A percentile compares a stretch with the other conserved stretches of the same genome.
Conservation (phyloP, 2,888 invertebrate genomes). For the Pegoplata infirma region DNA sequence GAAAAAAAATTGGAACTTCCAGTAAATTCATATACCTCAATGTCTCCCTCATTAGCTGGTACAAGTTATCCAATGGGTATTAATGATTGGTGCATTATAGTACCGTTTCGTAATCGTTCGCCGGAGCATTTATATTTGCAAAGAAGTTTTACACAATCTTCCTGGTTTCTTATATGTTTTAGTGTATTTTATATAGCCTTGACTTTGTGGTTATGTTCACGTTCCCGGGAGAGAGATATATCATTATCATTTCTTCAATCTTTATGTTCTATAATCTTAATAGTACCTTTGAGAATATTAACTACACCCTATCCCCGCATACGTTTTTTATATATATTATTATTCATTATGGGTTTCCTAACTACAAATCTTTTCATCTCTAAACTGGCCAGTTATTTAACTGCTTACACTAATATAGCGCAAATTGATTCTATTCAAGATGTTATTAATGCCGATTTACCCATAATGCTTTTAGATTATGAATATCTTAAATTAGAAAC, state of each 20-base stretch:
- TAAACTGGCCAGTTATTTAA: constrained; percentile 71
- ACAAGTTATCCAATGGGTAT: constrained; percentile 72
- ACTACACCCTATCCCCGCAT: constrained; percentile 64
- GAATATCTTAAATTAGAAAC: constrained; percentile 64
- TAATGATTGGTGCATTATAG: constrained; percentile 73
- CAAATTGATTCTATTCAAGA: constrained; percentile 70
- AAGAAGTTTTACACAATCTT: constrained; percentile 63
- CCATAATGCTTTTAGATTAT: constrained; percentile 64
- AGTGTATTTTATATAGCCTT: constrained; percentile 65
- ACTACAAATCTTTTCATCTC: constrained; percentile 70
- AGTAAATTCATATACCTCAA: constrained; percentile 69
- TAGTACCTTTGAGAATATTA: constrained; percentile 65
- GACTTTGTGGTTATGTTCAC: constrained; percentile 69
- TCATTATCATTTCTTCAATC: constrained; percentile 68
- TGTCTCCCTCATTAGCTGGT: constrained; percentile 47
- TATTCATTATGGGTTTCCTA: constrained; percentile 69
- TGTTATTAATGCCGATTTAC: constrained; percentile 67
- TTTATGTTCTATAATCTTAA: constrained; percentile 67
- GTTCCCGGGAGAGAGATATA: constrained; percentile 65
- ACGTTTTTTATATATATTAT: constrained; percentile 65
- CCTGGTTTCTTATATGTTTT: constrained; percentile 67
- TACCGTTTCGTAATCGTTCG: constrained; percentile 69
- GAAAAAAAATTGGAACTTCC: constrained; percentile 69
- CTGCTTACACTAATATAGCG: constrained; percentile 60
- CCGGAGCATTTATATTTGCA: constrained; percentile 67